These are phyloP conservation scores for Diplodus puntazzo DNA, from an alignment of 2,797 vertebrate species.

Conservation along the genomic window DNA sequence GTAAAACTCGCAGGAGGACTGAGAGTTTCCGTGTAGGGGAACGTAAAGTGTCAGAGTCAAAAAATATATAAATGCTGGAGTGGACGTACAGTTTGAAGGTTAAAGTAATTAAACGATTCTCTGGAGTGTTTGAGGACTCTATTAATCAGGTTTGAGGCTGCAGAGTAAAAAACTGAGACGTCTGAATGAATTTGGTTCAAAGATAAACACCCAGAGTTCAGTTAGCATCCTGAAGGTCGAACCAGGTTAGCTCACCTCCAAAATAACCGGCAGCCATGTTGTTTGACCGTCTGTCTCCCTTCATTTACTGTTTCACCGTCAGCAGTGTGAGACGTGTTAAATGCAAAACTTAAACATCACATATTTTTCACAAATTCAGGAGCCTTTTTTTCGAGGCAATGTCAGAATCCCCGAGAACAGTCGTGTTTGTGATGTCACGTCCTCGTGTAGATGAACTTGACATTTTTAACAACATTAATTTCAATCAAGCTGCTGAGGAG, in stretches of 20 bases:
- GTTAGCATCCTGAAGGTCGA: constrained; percentile 2
- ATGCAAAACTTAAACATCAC: not conserved
- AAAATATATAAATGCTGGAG: no score
- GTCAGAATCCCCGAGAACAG: constrained; percentile 37
- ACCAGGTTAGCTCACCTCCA: constrained; percentile 24
- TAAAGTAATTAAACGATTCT: no score
- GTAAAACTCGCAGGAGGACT: no score
- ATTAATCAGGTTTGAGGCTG: not conserved
- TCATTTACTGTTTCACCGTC: not conserved
- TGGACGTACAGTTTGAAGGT: no score
- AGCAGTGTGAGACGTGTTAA: not conserved
- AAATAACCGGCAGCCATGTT: constrained; percentile 4
- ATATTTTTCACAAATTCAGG: not conserved
- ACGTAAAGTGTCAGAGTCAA: no score
- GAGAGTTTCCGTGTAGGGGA: no score
- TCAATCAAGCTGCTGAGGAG: constrained; percentile 75
- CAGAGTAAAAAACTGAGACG: not conserved
- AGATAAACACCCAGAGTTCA: not conserved
- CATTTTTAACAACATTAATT: constrained; percentile 76
- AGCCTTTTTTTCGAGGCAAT: constrained; percentile 7
- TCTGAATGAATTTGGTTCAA: not conserved
- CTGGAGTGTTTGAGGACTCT: no score
- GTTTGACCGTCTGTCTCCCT: not conserved
- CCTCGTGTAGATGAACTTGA: constrained; percentile 67
- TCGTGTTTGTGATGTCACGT: constrained; percentile 48